These are phyloP conservation scores for Batillaria attramentaria DNA, from an alignment of 1,140 invertebrate species.

Conservation along the genomic window DNA sequence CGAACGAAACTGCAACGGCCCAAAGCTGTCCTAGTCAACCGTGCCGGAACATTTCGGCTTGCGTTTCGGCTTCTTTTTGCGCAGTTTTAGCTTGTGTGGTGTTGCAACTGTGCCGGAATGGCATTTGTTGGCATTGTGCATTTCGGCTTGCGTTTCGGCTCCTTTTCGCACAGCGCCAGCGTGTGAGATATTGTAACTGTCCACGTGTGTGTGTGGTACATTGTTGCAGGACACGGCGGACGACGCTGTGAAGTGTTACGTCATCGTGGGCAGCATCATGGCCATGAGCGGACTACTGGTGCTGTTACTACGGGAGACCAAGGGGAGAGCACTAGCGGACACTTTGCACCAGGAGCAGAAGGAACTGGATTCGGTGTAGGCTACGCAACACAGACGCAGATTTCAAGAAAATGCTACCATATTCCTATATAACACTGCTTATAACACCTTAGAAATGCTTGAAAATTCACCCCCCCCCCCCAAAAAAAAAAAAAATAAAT, in stretches of 20 bases:
- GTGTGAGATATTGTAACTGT: too few relatives aligned
- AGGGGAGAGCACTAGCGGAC: constrained; percentile 21
- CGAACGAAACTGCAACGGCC: neutral
- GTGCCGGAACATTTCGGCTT: neutral
- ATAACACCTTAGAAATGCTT: too few relatives aligned
- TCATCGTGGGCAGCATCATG: constrained; percentile 21
- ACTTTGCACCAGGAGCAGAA: constrained; percentile 6
- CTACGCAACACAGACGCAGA: too few relatives aligned
- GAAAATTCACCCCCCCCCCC: too few relatives aligned
- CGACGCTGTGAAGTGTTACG: constrained; percentile 15
- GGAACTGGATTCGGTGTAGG: too few relatives aligned
- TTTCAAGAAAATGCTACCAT: too few relatives aligned
- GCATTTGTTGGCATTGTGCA: too few relatives aligned
- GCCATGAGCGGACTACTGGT: constrained; percentile 1
- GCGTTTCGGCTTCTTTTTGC: neutral
- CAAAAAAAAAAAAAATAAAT: too few relatives aligned
- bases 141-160: too few relatives aligned
- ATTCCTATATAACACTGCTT: too few relatives aligned
- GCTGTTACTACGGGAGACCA: constrained; percentile 19
- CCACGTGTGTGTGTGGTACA: neutral
- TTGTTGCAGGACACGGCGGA: constrained; percentile 7
- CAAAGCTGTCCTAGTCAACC: neutral
- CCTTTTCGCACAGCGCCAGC: too few relatives aligned
- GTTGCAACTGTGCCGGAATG: too few relatives aligned
- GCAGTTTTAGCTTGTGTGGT: neutral